These are phyloP conservation scores for Hexactinellida sp. DNA, from an alignment of 37 sponge, comb jelly and placozoan species.

Conservation along the genomic window DNA sequence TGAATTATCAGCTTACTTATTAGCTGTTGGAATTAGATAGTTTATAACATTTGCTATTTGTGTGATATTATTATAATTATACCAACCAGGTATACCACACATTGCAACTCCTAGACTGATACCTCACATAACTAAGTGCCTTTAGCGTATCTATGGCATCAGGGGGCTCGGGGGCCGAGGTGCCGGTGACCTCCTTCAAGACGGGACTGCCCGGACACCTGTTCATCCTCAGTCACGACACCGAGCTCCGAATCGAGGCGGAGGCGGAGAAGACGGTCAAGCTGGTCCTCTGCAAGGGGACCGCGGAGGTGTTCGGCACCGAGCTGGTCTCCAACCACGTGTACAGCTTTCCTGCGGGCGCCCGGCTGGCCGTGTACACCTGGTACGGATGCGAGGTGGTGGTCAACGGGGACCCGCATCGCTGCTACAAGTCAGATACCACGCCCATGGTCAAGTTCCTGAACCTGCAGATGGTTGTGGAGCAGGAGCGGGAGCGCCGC, in stretches of 20 bases:
- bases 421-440: slow-evolving; percentile 57
- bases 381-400: slow-evolving; percentile 46
- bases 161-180: background rate
- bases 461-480: slow-evolving; percentile 65
- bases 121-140: too few species aligned
- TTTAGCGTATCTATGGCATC: too few species aligned
- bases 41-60: too few species aligned
- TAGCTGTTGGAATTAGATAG: too few species aligned
- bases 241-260: background rate
- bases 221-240: background rate
- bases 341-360: slow-evolving; percentile 31
- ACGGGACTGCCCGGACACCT: background rate
- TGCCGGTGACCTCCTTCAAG: background rate
- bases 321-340: slow-evolving; percentile 58
- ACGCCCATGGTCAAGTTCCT: slow-evolving; percentile 86
- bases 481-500: slow-evolving; percentile 51
- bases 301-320: slow-evolving; percentile 87
- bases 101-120: too few species aligned
- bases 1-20: too few species aligned
- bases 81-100: too few species aligned
- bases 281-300: slow-evolving; percentile 29
- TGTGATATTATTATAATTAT: too few species aligned
- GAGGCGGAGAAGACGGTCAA: background rate
- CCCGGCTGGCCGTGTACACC: slow-evolving; percentile 75
- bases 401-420: slow-evolving; percentile 42